These are phyloP conservation scores for Micropoecilia bifurca DNA, from an alignment of 2,797 vertebrate genomes.

Conservation along the genomic window DNA sequence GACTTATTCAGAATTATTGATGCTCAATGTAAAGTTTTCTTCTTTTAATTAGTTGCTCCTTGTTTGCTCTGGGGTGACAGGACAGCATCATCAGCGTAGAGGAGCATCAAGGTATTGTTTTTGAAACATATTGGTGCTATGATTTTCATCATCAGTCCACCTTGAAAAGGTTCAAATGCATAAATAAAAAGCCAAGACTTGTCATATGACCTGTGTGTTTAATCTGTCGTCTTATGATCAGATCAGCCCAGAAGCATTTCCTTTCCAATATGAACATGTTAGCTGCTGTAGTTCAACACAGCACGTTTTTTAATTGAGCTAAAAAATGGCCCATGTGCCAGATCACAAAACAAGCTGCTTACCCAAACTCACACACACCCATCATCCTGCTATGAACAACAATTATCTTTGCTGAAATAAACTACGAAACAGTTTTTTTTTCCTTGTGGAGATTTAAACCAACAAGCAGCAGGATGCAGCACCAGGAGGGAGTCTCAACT, in stretches of 20 bases:
- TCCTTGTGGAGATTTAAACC: slow-evolving; percentile 33
- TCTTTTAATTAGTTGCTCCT: too few relatives aligned
- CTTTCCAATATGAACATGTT: not conserved
- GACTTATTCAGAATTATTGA: too few relatives aligned
- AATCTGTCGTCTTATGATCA: not conserved
- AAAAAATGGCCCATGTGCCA: slow-evolving; percentile 27
- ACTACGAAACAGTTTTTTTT: slow-evolving; percentile 45
- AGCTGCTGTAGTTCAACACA: not conserved
- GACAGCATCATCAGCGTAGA: too few relatives aligned
- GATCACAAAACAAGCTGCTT: slow-evolving; percentile 40
- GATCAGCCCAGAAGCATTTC: not conserved
- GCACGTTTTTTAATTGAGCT: slow-evolving; percentile 31
- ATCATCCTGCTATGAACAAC: slow-evolving; percentile 48
- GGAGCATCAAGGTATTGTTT: not conserved
- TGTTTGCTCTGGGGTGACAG: too few relatives aligned
- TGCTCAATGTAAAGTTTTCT: too few relatives aligned
- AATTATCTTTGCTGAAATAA: slow-evolving; percentile 54
- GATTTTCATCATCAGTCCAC: not conserved
- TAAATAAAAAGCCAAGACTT: not conserved
- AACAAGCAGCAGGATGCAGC: slow-evolving; percentile 17
- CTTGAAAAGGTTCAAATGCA: not conserved
- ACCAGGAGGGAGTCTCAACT: slow-evolving; percentile 25
- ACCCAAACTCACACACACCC: slow-evolving; percentile 59
- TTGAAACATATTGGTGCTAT: not conserved
- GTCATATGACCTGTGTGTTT: not conserved